A percentile compares a stretch with the other conserved stretches of the same genome.
Conservation (phyloP, 2,888 invertebrate genomes). For the Mactromeris polynyma region DNA sequence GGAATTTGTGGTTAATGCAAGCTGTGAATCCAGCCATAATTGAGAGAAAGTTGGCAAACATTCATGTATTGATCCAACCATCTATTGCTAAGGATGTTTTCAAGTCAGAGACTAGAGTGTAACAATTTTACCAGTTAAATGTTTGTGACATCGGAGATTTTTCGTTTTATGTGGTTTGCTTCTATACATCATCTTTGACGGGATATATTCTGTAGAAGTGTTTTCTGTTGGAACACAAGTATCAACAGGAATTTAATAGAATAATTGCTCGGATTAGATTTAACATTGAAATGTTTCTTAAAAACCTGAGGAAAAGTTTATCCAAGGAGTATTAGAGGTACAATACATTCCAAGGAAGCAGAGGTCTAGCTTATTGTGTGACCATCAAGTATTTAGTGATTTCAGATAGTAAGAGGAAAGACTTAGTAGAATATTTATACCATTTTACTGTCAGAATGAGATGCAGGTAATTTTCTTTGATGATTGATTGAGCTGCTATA, state of each 20-base stretch:
- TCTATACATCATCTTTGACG: background rate
- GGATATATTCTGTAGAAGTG: background rate
- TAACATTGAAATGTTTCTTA: background rate
- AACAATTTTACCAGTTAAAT: slow-evolving; percentile 5
- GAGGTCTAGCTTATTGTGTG: no score
- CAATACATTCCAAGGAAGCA: no score
- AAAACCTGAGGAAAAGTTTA: background rate
- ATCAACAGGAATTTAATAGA: background rate
- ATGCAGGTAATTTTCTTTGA: background rate
- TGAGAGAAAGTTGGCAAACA: slow-evolving; percentile 32
- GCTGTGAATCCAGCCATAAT: background rate
- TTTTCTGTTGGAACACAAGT: background rate
- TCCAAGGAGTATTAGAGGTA: no score
- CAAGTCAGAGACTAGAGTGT: background rate
- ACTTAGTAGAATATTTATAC: background rate
- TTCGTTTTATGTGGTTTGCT: background rate
- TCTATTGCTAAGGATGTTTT: slow-evolving; percentile 11
- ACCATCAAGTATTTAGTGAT: no score
- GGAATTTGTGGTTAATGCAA: slow-evolving; percentile 7
- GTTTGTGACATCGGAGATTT: slow-evolving; percentile 9
- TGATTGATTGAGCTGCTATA: no score
- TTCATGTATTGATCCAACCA: slow-evolving; percentile 24
- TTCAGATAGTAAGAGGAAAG: background rate
- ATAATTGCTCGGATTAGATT: background rate
- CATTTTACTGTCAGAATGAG: background rate